These are phyloP conservation scores for Nymphalis c-album DNA, from an alignment of 2,888 invertebrate species.

Conservation along the genomic window DNA sequence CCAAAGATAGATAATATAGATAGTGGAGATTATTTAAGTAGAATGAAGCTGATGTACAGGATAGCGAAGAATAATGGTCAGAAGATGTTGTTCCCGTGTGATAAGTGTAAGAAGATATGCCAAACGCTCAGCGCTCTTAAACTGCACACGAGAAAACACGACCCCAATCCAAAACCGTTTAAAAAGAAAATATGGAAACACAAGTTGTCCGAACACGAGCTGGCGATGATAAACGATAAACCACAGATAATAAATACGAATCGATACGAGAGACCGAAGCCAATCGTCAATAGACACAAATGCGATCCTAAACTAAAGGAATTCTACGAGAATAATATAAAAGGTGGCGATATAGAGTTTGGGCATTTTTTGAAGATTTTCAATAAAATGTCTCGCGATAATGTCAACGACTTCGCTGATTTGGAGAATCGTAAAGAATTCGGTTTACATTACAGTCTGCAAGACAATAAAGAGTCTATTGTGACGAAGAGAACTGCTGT, in stretches of 20 bases:
- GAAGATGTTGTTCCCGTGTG: conserved; percentile 64
- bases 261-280: conserved; percentile 55
- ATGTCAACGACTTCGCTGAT: conserved; percentile 61
- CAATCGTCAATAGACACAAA: conserved; percentile 61
- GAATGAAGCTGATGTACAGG: conserved; percentile 52
- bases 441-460: conserved; percentile 49
- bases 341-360: conserved; percentile 67
- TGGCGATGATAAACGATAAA: neutral
- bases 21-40: conserved; percentile 50
- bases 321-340: conserved; percentile 64
- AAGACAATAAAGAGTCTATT: conserved; percentile 4
- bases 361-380: conserved; percentile 73
- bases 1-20: conserved; percentile 34
- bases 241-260: conserved; percentile 36
- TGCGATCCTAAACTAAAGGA: conserved; percentile 61
- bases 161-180: conserved; percentile 58
- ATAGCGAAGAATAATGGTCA: conserved; percentile 53
- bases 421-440: conserved; percentile 55
- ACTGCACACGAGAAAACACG: conserved; percentile 59
- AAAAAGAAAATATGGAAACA: conserved; percentile 61
- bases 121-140: conserved; percentile 58
- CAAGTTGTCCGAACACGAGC: conserved; percentile 41
- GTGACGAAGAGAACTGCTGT: conserved; percentile 5
- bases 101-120: conserved; percentile 64
- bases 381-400: conserved; percentile 64